These are phyloP conservation scores for Rhodeus uyekii DNA, from an alignment of 2,797 vertebrate genomes.

Conservation along the genomic window DNA sequence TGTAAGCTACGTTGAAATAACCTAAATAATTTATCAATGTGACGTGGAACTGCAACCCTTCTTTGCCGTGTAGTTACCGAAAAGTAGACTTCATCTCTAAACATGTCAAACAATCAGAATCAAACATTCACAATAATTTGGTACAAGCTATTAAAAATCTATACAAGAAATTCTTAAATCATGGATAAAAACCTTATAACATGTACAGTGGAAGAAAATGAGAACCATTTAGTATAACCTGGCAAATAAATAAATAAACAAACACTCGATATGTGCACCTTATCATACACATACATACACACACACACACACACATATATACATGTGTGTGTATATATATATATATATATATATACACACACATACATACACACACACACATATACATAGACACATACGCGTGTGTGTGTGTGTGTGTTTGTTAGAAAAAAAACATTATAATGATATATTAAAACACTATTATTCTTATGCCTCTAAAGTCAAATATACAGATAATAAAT, in stretches of 20 bases:
- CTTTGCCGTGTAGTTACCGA: neutral
- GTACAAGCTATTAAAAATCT: neutral
- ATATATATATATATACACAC: no score
- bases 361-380: no score
- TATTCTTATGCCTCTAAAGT: neutral
- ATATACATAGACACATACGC: no score
- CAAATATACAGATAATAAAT: no score
- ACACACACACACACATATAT: no score
- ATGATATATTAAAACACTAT: neutral
- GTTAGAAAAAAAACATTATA: no score
- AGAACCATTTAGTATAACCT: neutral
- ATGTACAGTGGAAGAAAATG: neutral
- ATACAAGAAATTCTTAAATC: neutral
- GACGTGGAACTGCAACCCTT: neutral
- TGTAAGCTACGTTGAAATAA: neutral
- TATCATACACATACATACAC: neutral
- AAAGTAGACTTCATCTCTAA: neutral
- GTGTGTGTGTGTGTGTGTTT: no score
- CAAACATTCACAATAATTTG: neutral
- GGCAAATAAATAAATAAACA: neutral
- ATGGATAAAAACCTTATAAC: neutral
- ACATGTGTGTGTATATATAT: no score
- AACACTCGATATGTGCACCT: no score
- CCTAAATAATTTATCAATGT: neutral
- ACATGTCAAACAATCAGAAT: neutral